Evolutionary conservation across 2,888 invertebrate genomes (phyloP).

Genomic region (Listrodromus nycthemerus): DNA sequence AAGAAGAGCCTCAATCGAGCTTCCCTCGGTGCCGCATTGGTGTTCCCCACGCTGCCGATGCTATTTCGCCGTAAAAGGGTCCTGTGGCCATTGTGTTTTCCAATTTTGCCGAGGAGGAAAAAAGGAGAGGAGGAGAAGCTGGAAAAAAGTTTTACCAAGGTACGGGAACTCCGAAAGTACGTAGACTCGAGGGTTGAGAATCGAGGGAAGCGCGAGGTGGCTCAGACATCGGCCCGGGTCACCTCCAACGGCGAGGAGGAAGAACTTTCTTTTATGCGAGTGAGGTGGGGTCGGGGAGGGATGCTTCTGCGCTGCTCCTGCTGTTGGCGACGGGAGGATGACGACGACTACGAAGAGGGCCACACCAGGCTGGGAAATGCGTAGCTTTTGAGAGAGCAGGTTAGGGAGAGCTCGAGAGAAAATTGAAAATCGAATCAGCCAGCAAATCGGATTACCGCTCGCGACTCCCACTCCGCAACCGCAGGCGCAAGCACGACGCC

Average conservation of each 20-base stretch:
- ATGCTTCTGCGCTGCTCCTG: slow-evolving; percentile 56
- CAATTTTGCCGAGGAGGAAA: slow-evolving; percentile 61
- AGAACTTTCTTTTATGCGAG: slow-evolving; percentile 65
- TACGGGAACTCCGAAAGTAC: slow-evolving; percentile 62
- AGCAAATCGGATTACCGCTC: slow-evolving; percentile 78
- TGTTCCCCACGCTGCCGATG: slow-evolving; percentile 30
- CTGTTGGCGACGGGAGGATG: slow-evolving; percentile 50
- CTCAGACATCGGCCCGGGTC: slow-evolving; percentile 55
- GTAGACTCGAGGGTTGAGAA: slow-evolving; percentile 52
- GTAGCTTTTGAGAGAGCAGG: slow-evolving; percentile 71
- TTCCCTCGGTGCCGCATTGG: slow-evolving; percentile 33
- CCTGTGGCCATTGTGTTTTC: slow-evolving; percentile 68
- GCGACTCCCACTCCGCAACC: slow-evolving; percentile 74
- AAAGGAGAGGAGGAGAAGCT: not conserved
- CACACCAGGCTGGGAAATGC: slow-evolving; percentile 71
- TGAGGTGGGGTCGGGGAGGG: slow-evolving; percentile 20
- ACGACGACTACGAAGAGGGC: slow-evolving; percentile 52
- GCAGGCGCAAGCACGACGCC: slow-evolving; percentile 70
- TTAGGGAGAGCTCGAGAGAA: slow-evolving; percentile 75
- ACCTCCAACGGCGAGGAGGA: slow-evolving; percentile 51
- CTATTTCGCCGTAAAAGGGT: slow-evolving; percentile 52
- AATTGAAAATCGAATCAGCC: slow-evolving; percentile 81
- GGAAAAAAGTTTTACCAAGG: slow-evolving; percentile 54
- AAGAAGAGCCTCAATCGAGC: slow-evolving; percentile 53
- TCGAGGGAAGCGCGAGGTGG: slow-evolving; percentile 39